Evolutionary conservation across 2,888 invertebrate species (phyloP).

Genomic region (Rhabditophanes sp.): DNA sequence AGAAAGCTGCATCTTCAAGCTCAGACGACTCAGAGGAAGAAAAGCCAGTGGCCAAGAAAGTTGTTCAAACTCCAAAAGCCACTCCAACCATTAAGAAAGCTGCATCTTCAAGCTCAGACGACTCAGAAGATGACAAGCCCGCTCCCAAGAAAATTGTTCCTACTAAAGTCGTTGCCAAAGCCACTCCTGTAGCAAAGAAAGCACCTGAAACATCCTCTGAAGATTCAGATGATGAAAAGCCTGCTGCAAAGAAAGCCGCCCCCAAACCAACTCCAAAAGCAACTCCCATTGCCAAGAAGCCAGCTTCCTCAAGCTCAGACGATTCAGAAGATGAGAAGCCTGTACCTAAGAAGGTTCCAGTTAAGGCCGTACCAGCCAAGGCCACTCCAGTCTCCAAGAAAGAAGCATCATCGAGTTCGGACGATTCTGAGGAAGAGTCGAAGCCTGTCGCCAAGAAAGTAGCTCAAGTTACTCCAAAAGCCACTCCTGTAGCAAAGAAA

Average conservation of each 20-base stretch:
- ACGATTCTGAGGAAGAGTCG: too few relatives aligned
- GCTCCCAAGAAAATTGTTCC: too few relatives aligned
- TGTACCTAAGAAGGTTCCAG: neutral
- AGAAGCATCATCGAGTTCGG: too few relatives aligned
- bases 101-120: too few relatives aligned
- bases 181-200: too few relatives aligned
- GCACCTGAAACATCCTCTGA: too few relatives aligned
- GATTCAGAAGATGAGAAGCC: constrained; percentile 6
- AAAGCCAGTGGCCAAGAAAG: constrained; percentile 1
- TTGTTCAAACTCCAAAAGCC: constrained; percentile 2
- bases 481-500: constrained; percentile 1
- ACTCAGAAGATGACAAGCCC: too few relatives aligned
- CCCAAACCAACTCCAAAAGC: constrained; percentile 4
- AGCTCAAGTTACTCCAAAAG: neutral
- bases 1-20: too few relatives aligned
- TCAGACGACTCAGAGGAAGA: constrained; percentile 1
- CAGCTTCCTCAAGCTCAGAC: neutral
- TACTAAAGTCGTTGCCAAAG: too few relatives aligned
- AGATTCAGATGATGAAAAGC: constrained; percentile 2
- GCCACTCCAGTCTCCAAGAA: too few relatives aligned
- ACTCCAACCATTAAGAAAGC: constrained; percentile 7
- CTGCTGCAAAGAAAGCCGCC: constrained; percentile 1
- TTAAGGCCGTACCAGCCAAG: too few relatives aligned
- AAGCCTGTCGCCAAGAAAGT: too few relatives aligned
- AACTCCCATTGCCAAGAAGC: constrained; percentile 6